Percentiles rank a stretch among this genome's conserved stretches.
These are phyloP conservation scores for Denticeps clupeoides DNA, from an alignment of 2,797 vertebrate genomes.

Conservation along the genomic window DNA sequence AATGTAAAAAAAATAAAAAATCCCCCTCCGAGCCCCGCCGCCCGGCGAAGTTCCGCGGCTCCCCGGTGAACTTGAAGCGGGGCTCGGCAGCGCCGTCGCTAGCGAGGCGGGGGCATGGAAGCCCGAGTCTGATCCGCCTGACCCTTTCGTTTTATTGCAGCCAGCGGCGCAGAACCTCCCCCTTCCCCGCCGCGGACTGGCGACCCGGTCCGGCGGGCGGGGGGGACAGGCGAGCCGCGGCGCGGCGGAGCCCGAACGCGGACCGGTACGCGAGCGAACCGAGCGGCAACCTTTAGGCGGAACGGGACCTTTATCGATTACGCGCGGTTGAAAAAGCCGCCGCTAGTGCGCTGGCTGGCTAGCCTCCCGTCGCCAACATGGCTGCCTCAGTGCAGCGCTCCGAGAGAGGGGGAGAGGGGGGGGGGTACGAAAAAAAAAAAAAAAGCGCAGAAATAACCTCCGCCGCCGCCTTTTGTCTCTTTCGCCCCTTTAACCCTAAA, in stretches of 20 bases:
- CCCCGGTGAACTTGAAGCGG: no score
- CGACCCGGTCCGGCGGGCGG: constrained; percentile 51
- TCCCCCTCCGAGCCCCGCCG: no score
- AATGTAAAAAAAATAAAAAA: constrained; percentile 33
- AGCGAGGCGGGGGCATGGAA: constrained; percentile 49
- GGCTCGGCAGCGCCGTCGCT: constrained; percentile 51
- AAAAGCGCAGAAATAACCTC: constrained; percentile 84
- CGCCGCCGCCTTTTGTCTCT: constrained; percentile 87
- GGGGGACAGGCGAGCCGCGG: no score
- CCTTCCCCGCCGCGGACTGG: constrained; percentile 53
- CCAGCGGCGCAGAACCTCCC: constrained; percentile 68
- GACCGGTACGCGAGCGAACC: constrained; percentile 64
- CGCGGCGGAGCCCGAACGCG: no score
- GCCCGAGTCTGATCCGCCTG: constrained; percentile 71
- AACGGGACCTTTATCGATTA: constrained; percentile 64
- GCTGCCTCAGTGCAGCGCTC: constrained; percentile 93
- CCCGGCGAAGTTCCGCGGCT: no score
- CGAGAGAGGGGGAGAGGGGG: no score
- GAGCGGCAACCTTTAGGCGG: constrained; percentile 80
- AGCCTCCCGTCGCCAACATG: constrained; percentile 94
- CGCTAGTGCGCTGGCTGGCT: constrained; percentile 53
- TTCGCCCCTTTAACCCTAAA: constrained; percentile 98
- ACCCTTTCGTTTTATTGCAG: constrained; percentile 82
- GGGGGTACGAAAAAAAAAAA: no score
- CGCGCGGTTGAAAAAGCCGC: constrained; percentile 59